Evolutionary conservation across 1,140 invertebrate species (phyloP).

Genomic region (Caerostris darwini): DNA sequence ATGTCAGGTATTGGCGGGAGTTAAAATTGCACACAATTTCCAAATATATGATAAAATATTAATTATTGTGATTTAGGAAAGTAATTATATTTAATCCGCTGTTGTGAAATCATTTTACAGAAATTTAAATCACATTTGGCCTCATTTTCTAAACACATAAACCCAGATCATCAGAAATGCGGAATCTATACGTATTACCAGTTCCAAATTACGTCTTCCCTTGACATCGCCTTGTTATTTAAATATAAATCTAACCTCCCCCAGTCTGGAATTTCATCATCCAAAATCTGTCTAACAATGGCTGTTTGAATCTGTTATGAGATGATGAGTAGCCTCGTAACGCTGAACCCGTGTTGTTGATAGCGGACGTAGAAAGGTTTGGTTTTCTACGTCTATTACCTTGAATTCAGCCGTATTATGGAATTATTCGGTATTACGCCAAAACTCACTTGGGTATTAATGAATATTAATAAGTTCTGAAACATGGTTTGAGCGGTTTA

Average conservation of each 20-base stretch:
- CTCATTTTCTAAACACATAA: not conserved
- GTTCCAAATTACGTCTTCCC: not conserved
- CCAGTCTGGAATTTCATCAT: not conserved
- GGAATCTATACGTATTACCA: not conserved
- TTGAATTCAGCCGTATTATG: constrained; percentile 22
- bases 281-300: not conserved
- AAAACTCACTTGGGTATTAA: not conserved
- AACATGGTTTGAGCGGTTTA: not conserved
- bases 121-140: not conserved
- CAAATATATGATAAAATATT: not conserved
- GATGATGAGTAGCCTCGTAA: not conserved
- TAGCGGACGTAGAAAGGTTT: not conserved
- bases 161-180: not conserved
- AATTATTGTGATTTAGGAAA: not conserved
- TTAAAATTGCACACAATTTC: no score
- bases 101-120: not conserved
- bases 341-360: not conserved
- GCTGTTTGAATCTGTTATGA: constrained; percentile 21
- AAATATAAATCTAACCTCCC: constrained; percentile 10
- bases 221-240: not conserved
- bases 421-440: constrained; percentile 11
- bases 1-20: no score
- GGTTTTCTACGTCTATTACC: not conserved
- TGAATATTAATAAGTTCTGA: constrained; percentile 21
- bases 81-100: not conserved